Percentiles rank a stretch among this genome's conserved stretches.
phyloP scores from a whole-genome alignment of 2,113 vertebrate genomes.

The Nerophis ophidion region DNA sequence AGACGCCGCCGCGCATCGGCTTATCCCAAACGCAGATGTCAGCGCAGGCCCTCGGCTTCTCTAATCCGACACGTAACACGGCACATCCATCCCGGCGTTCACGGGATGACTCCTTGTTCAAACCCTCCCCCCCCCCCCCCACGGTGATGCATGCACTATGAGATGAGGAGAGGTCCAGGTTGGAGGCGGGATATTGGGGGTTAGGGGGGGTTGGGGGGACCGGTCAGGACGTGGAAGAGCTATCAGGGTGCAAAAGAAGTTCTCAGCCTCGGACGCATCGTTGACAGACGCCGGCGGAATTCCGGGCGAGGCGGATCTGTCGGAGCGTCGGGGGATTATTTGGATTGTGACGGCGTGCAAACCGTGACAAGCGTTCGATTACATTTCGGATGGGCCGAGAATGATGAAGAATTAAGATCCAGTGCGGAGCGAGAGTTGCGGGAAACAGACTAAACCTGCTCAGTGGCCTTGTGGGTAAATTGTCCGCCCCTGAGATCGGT shows the following conservation, averaged over 20 bases:
- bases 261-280: not conserved
- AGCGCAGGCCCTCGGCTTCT: conserved; percentile 78
- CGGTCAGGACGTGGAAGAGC: conserved; percentile 5
- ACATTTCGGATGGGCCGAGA: conserved; percentile 4
- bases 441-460: not conserved
- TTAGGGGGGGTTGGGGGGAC: not conserved
- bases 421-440: not conserved
- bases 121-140: not conserved
- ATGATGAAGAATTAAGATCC: conserved; percentile 20
- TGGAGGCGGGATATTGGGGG: not conserved
- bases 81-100: conserved; percentile 74
- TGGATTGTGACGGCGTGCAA: conserved; percentile 34
- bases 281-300: conserved; percentile 13
- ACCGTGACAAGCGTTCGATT: conserved; percentile 15
- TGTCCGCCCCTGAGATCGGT: too few relatives aligned
- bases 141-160: conserved; percentile 10
- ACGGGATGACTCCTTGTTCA: conserved; percentile 21
- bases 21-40: conserved; percentile 76
- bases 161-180: not conserved
- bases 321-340: conserved; percentile 6
- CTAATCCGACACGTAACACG: conserved; percentile 80
- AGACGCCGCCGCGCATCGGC: conserved; percentile 25
- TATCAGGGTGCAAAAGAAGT: conserved; percentile 2
- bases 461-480: too few relatives aligned
- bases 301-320: conserved; percentile 20